Evolutionary conservation across 2,113 vertebrate genomes (phyloP).

Genomic region (pig (Sus scrofa)): DNA sequence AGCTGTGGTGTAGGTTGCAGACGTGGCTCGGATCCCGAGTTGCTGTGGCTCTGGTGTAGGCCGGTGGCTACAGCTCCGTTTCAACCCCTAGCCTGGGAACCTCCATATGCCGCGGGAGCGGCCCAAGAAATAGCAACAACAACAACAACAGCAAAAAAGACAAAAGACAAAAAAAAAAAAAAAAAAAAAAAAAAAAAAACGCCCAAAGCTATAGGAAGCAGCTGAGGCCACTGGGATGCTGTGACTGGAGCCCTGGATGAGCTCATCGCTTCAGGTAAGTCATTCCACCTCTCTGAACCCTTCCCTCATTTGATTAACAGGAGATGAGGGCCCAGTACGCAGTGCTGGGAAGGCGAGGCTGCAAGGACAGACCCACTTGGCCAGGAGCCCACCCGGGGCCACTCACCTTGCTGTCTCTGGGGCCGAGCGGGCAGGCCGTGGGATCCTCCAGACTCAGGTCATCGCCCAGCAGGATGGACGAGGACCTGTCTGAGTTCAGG

Average conservation of each 20-base stretch:
- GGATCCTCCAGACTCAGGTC: slow-evolving; percentile 95
- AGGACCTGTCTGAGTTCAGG: slow-evolving; percentile 97
- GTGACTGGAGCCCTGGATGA: accelerated
- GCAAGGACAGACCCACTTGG: not conserved
- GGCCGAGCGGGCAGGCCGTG: slow-evolving; percentile 89
- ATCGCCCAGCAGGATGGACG: slow-evolving; percentile 94
- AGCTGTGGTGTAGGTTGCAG: too few species aligned
- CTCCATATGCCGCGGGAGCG: too few species aligned
- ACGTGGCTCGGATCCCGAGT: too few species aligned
- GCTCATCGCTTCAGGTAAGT: not conserved
- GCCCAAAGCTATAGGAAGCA: not conserved
- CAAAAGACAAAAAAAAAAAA: too few species aligned
- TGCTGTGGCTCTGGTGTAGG: too few species aligned
- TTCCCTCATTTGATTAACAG: not conserved
- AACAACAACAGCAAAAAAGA: too few species aligned
- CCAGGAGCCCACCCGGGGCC: not conserved
- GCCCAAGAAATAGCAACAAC: too few species aligned
- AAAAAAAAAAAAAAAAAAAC: too few species aligned
- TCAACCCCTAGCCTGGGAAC: too few species aligned
- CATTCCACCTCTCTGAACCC: slow-evolving; percentile 28
- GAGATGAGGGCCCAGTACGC: not conserved
- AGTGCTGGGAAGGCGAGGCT: not conserved
- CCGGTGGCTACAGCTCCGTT: too few species aligned
- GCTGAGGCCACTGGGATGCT: not conserved
- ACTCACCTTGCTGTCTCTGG: slow-evolving; percentile 91